Conservation (phyloP, 2,113 vertebrate genomes). For the Sus scrofa region DNA sequence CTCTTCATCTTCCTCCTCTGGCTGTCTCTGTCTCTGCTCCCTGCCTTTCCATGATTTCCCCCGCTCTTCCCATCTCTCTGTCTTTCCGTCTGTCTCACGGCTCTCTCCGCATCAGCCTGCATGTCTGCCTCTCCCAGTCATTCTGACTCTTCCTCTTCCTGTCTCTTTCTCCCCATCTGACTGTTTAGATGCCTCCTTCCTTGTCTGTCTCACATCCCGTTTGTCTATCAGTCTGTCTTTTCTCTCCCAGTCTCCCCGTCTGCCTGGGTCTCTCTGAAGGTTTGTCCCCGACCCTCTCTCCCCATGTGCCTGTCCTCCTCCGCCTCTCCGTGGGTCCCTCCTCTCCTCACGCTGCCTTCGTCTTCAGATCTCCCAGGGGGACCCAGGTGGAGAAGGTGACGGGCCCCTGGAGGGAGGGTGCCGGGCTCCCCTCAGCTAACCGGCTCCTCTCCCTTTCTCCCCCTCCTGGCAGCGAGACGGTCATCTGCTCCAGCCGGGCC, state of each 20-base stretch:
- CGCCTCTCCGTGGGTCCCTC: background rate
- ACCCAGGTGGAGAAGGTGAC: background rate
- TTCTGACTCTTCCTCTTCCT: background rate
- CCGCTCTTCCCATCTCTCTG: background rate
- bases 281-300: background rate
- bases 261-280: background rate
- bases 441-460: background rate
- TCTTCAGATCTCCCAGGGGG: background rate
- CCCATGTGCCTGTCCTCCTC: background rate
- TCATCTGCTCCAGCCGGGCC: constrained; percentile 94
- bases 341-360: background rate
- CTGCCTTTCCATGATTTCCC: background rate
- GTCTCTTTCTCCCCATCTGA: background rate
- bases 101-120: background rate
- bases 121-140: background rate
- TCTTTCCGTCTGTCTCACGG: background rate
- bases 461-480: constrained; percentile 88
- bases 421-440: background rate
- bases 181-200: background rate
- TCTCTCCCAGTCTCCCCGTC: background rate
- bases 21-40: background rate
- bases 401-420: background rate
- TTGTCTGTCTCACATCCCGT: background rate
- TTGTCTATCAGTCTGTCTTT: background rate
- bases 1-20: background rate